phyloP scores from a whole-genome alignment of 2,797 vertebrate genomes.

The Gymnoscopelus braueri region DNA sequence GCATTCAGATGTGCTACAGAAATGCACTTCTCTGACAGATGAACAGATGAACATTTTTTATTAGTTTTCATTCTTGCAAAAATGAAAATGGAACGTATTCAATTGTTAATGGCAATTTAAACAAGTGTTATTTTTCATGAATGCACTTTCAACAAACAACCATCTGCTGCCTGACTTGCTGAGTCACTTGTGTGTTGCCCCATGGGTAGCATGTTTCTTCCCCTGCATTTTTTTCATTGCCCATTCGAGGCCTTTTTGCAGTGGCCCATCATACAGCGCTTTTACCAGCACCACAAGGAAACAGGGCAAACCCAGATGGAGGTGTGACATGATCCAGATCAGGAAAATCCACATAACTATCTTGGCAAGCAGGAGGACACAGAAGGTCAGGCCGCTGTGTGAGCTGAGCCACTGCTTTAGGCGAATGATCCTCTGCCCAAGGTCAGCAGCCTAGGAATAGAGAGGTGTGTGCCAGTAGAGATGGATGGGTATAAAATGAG shows the following conservation, averaged over 20 bases:
- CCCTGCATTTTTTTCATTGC: constrained; percentile 4
- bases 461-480: not conserved
- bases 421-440: not conserved
- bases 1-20: too few relatives aligned
- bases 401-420: constrained; percentile 1
- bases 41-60: too few relatives aligned
- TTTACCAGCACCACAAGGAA: constrained; percentile 44
- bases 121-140: too few relatives aligned
- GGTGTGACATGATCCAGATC: constrained; percentile 47
- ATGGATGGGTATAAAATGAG: not conserved
- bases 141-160: too few relatives aligned
- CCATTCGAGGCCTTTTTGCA: constrained; percentile 17
- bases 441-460: not conserved
- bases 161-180: too few relatives aligned
- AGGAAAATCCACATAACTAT: constrained; percentile 47
- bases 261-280: constrained; percentile 32
- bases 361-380: constrained; percentile 29
- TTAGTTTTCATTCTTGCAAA: too few relatives aligned
- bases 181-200: too few relatives aligned
- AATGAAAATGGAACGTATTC: too few relatives aligned
- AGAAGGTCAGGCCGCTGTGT: constrained; percentile 7
- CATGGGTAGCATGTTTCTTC: too few relatives aligned
- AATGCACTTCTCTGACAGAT: too few relatives aligned
- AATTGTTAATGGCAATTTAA: too few relatives aligned
- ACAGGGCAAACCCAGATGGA: constrained; percentile 47